Evolutionary conservation across 2,888 invertebrate genomes (phyloP), one percentile per base, ranked within the genome.

Genomic region (Eledone cirrhosa): DNA sequence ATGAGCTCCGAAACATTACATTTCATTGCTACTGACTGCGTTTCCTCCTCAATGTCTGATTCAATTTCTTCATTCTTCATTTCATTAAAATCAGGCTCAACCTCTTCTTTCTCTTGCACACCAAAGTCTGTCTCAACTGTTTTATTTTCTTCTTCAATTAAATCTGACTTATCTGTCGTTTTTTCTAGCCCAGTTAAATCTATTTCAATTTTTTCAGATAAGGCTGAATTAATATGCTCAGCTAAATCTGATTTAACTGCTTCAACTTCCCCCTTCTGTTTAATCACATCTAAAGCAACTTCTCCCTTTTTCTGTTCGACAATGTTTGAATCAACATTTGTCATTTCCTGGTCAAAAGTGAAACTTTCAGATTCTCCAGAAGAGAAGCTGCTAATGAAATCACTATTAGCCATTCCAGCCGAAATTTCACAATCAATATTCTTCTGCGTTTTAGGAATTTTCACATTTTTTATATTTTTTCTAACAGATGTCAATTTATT

Each of bases 161-260:
- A 41, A 41, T 41, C 41, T 11, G 11, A 41, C 41, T 41, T 11
- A 5, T 41, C 2, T 41, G 8, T 41, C 41, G 5, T 11, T 41
- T 41, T 11, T 33, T 33, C 8, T n/a, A 79, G 24, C 48, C 78
- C 77, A 24, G 75, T 80, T 48, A 77, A 79, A 13, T 31, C 59
- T 53, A 77, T 80, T 47, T 53, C 67, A 41, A 74, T 11, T 41
- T 72, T 74, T 80, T 31, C 65, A 77, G 48, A 77, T 77, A 27
- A 22, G n/a, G 16, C 59, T 59, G 48, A 47, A 27, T 59, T 31
- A 77, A 33, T 78, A 19, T 14, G 14, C 65, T 78, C 79, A 4
- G 65, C 65, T 67, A 78, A 77, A 63, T 82, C 81, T 74, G 82
- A 82, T 76, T 81, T 79, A 27, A 29, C 27, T 78, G 47, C 19